These are phyloP conservation scores for Melolontha melolontha DNA, from an alignment of 2,888 invertebrate species.

Conservation along the genomic window DNA sequence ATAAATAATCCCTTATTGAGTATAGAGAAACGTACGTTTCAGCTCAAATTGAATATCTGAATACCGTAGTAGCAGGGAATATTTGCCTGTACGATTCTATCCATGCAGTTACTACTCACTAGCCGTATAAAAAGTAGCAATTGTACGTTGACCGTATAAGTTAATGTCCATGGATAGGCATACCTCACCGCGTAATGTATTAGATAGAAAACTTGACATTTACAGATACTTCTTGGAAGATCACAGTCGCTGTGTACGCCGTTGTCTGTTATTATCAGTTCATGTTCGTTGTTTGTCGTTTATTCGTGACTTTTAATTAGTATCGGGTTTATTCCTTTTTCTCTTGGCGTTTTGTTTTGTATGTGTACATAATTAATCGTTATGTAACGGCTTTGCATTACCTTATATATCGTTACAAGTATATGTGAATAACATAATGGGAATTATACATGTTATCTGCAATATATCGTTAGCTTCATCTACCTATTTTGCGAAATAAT, in stretches of 20 bases:
- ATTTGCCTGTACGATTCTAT: constrained; percentile 21
- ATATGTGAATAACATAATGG: no score
- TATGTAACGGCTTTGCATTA: not conserved
- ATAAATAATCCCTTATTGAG: not conserved
- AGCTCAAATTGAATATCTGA: constrained; percentile 8
- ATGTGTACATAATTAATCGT: constrained; percentile 27
- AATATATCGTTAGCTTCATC: no score
- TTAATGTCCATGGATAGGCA: constrained; percentile 58
- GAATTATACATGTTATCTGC: no score
- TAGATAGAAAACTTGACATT: constrained; percentile 59
- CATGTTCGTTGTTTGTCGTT: constrained; percentile 25
- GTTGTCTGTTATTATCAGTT: constrained; percentile 21
- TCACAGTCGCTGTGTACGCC: constrained; percentile 29
- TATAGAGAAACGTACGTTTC: not conserved
- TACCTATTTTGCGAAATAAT: no score
- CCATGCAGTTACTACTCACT: constrained; percentile 22
- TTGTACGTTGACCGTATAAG: constrained; percentile 58
- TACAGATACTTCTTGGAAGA: constrained; percentile 51
- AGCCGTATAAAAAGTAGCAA: constrained; percentile 56
- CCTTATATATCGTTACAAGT: no score
- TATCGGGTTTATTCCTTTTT: constrained; percentile 17
- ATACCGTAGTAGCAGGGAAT: constrained; percentile 3
- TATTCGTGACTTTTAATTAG: constrained; percentile 32
- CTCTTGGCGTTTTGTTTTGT: constrained; percentile 1
- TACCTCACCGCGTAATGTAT: constrained; percentile 58